Conservation (phyloP, 2,113 vertebrate species). For the Pelecanoides urinatrix region DNA sequence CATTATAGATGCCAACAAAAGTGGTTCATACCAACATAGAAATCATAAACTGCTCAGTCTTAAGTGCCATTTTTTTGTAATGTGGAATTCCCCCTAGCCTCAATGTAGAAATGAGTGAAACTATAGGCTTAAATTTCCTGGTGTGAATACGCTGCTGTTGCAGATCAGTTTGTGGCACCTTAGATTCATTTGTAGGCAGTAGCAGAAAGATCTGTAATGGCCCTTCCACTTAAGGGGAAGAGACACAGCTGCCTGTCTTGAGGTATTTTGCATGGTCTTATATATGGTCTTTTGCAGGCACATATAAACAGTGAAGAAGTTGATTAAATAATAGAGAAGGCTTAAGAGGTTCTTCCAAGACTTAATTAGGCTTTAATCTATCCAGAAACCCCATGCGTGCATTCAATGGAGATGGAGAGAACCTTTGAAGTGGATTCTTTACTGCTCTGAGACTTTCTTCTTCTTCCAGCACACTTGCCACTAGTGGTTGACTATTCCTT, state of each 20-base stretch:
- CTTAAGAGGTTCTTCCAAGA: not conserved
- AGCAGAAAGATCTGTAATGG: not conserved
- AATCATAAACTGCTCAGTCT: not conserved
- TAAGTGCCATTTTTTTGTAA: not conserved
- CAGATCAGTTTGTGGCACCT: not conserved
- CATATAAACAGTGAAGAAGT: not conserved
- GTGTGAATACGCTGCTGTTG: not conserved
- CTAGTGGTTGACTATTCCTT: not conserved
- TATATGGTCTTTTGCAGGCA: not conserved
- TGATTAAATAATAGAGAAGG: not conserved
- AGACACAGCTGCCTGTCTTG: not conserved
- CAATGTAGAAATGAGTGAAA: not conserved
- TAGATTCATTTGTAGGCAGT: not conserved
- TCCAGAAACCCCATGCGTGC: not conserved
- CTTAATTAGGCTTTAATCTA: not conserved
- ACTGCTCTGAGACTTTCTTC: not conserved
- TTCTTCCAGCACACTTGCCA: not conserved
- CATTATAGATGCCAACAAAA: not conserved
- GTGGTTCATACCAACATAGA: not conserved
- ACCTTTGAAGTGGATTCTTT: not conserved
- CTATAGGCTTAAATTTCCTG: not conserved
- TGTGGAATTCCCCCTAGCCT: not conserved
- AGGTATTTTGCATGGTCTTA: not conserved
- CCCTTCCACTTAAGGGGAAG: not conserved
- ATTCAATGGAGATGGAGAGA: not conserved